Conservation (phyloP, 1,140 invertebrate species). For the Lucilia sericata region DNA sequence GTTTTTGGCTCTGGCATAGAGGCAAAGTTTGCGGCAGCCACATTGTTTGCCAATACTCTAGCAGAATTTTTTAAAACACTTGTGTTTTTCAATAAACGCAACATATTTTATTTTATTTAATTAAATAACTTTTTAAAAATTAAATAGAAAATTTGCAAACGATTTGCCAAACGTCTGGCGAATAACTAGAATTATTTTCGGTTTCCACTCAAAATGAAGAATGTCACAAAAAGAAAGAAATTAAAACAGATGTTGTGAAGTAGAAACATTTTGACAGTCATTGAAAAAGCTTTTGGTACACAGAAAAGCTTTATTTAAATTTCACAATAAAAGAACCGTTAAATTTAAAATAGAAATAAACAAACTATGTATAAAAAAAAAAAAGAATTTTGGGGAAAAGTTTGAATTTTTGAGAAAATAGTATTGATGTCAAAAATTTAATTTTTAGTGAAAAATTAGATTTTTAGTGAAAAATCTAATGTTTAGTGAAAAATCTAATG, state of each 20-base stretch:
- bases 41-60: conserved; percentile 49
- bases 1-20: conserved; percentile 58
- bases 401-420: no score
- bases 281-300: neutral
- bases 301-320: no score
- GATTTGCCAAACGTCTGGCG: conserved; percentile 12
- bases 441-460: no score
- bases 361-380: no score
- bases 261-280: neutral
- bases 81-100: conserved; percentile 56
- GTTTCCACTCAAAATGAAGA: no score
- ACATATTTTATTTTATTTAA: conserved; percentile 50
- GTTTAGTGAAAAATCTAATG: no score
- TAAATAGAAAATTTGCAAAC: neutral
- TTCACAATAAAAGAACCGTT: no score
- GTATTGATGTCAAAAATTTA: no score
- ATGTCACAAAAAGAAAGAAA: neutral
- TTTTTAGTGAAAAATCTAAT: no score
- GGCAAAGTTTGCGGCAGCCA: conserved; percentile 53
- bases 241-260: neutral
- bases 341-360: no score
- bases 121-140: neutral
- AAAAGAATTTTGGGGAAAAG: no score
- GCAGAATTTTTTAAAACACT: conserved; percentile 52
- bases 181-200: neutral